phyloP scores from a whole-genome alignment of 2,113 vertebrate species.

The Camarhynchus parvulus region DNA sequence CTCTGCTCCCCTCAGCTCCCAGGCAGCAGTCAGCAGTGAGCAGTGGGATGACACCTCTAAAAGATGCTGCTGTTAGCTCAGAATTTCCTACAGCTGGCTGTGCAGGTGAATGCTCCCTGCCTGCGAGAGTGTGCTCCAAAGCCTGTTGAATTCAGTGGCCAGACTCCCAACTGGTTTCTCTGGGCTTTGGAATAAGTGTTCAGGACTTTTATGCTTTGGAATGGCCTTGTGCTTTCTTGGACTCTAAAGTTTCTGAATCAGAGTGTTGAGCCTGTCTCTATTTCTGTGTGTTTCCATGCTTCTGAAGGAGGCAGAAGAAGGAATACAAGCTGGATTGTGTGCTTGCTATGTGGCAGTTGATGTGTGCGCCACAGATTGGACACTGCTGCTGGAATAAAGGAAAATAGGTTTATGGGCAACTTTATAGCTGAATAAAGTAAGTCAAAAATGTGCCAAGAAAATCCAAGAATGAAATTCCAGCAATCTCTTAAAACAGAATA shows the following conservation, averaged over 20 bases:
- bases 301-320: not conserved
- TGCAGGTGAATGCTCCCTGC: not conserved
- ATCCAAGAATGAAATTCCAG: constrained; percentile 7
- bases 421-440: constrained; percentile 1
- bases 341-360: constrained; percentile 43
- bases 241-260: not conserved
- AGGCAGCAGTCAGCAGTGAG: not conserved
- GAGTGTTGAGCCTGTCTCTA: not conserved
- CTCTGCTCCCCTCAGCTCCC: not conserved
- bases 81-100: not conserved
- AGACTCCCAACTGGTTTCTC: not conserved
- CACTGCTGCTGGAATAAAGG: not conserved
- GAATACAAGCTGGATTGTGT: not conserved
- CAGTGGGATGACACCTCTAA: not conserved
- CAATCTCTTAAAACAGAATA: not conserved
- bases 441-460: constrained; percentile 5
- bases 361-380: not conserved
- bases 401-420: constrained; percentile 21
- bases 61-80: not conserved
- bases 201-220: not conserved
- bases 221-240: not conserved
- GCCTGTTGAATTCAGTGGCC: not conserved
- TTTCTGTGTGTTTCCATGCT: constrained; percentile 16
- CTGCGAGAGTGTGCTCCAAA: not conserved
- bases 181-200: not conserved